Percentiles rank a stretch among this genome's conserved stretches.
These are phyloP conservation scores for Nomada lathburiana DNA, from an alignment of 2,888 invertebrate genomes.

Conservation along the genomic window DNA sequence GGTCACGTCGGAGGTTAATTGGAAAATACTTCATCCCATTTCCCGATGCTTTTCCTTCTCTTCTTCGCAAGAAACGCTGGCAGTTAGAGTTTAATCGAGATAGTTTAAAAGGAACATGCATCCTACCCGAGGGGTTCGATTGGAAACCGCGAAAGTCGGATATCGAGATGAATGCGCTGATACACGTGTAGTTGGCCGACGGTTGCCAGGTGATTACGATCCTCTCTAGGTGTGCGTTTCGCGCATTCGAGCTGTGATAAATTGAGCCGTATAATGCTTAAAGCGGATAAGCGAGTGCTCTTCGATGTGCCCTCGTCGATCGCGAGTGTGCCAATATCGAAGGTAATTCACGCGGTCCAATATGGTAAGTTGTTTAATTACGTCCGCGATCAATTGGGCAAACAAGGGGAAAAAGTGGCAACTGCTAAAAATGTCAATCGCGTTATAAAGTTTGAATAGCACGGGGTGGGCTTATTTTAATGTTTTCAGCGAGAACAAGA, in stretches of 20 bases:
- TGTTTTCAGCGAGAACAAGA: too few relatives aligned
- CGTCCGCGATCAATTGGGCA: too few relatives aligned
- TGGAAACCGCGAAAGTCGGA: background rate
- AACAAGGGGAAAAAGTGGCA: too few relatives aligned
- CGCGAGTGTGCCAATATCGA: too few relatives aligned
- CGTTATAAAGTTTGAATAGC: too few relatives aligned
- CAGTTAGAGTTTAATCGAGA: slow-evolving; percentile 3
- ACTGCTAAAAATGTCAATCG: too few relatives aligned
- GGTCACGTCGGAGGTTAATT: slow-evolving; percentile 3
- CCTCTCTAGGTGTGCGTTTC: background rate
- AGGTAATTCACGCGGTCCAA: too few relatives aligned
- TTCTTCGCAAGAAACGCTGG: background rate
- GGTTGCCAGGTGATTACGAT: slow-evolving; percentile 9
- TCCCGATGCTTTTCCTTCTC: background rate
- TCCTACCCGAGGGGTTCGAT: background rate
- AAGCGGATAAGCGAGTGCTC: background rate
- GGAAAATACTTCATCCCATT: background rate
- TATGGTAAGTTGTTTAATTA: too few relatives aligned
- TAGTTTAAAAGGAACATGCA: background rate
- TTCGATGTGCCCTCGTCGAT: too few relatives aligned
- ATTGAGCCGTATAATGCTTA: background rate
- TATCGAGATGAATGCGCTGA: background rate
- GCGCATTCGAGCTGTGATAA: background rate
- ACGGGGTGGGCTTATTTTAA: too few relatives aligned
- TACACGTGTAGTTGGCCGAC: background rate